A percentile compares a stretch with the other conserved stretches of the same genome.
Evolutionary conservation across 1,140 invertebrate genomes (phyloP).

Genomic region (Phocides pigmalion): DNA sequence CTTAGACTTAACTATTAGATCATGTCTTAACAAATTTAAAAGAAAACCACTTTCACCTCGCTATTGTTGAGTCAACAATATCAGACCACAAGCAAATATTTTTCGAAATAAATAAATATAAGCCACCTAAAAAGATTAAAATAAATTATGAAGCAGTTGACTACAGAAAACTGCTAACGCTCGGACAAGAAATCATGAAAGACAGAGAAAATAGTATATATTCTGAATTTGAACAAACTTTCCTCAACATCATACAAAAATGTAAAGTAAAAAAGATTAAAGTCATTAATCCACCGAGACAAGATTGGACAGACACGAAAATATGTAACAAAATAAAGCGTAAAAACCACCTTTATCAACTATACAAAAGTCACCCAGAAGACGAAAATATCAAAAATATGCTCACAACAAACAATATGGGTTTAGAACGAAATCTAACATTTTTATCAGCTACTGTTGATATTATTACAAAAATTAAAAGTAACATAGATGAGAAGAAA

Average conservation of each 20-base stretch:
- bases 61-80: conserved; percentile 24
- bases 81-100: conserved; percentile 35
- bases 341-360: neutral
- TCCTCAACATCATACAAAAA: neutral
- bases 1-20: conserved; percentile 26
- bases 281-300: neutral
- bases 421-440: conserved; percentile 6
- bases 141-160: conserved; percentile 1
- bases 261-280: neutral
- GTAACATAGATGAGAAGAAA: conserved; percentile 4
- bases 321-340: neutral
- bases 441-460: neutral
- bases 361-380: neutral
- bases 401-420: neutral
- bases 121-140: neutral
- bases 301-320: neutral
- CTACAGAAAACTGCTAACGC: neutral
- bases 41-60: conserved; percentile 23
- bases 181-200: neutral
- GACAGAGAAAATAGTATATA: neutral
- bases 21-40: conserved; percentile 24
- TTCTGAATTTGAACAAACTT: neutral
- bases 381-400: neutral
- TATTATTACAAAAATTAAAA: neutral
- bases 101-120: conserved; percentile 17